These are phyloP conservation scores for Sebastes minor DNA, from an alignment of 2,797 vertebrate genomes.

Conservation along the genomic window DNA sequence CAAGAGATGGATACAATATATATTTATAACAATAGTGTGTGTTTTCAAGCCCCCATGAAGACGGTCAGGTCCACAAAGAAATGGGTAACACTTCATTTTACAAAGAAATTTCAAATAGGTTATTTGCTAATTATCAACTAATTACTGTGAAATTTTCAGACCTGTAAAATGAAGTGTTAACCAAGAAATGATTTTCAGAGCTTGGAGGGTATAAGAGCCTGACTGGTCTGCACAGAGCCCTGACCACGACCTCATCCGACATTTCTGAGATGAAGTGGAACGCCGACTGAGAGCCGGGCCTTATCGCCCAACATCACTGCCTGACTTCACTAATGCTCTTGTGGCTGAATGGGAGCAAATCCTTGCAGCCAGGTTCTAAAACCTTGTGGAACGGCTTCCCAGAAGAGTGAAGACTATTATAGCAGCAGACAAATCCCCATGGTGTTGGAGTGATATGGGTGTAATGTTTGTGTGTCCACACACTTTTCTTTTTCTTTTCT, in stretches of 20 bases:
- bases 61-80: neutral
- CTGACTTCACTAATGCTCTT: neutral
- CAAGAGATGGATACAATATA: neutral
- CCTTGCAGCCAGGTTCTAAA: neutral
- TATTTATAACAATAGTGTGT: neutral
- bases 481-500: neutral
- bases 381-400: neutral
- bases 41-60: neutral
- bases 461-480: neutral
- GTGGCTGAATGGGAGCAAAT: slow-evolving; percentile 3
- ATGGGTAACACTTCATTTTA: no score
- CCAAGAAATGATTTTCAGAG: neutral
- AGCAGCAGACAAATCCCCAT: neutral
- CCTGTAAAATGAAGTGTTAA: no score
- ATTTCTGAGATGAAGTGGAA: neutral
- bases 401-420: neutral
- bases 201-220: neutral
- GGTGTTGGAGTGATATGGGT: neutral
- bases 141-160: no score
- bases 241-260: neutral
- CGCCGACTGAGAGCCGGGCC: neutral
- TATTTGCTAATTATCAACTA: no score
- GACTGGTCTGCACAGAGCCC: neutral
- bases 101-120: no score
- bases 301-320: neutral